Evolutionary conservation across 2,113 vertebrate genomes (phyloP), one percentile per base, ranked within the genome.

Genomic region (Progne subis): DNA sequence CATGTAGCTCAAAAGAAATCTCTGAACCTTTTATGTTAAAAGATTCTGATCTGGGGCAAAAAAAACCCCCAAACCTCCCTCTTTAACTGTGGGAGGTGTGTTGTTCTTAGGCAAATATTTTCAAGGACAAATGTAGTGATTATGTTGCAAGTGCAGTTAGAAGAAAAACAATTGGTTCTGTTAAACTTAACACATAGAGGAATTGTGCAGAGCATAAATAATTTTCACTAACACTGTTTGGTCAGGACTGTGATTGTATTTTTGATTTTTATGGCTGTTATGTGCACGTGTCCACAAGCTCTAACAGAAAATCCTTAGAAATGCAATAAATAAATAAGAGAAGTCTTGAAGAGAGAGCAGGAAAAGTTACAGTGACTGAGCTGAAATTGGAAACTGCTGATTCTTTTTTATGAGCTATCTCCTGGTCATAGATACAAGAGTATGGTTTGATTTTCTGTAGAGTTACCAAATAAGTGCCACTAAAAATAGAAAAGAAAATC

Each of bases 151-250:
- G 31, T 89, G 80, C 68, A 61, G 84, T 43, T 87, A 63, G 86
- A 84, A 82, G 63, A 68, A 86, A 95, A 95, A 81, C 56, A 92
- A 64, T 77, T 94, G 84, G 61, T 94, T 86, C 92, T 82, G 56
- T 94, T 96, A 90, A 92, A 85, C 78, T 86, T 95, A 91, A 89
- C 24, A 9, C 87, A 72, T 74, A 82, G 72, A 96, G 71, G 68
- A 39, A 84, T 88, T 65, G 56, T 59, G n/a, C 50, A 91, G 83
- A 94, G 78, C 43, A 65, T 65, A 93, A 79, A 81, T 90, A 84
- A 93, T 86, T 96, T 92, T 95, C 92, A 90, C 95, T 97, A 78
- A 91, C 90, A 88, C 90, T 60, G 59, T 95, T 97, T 96, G 93
- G 57, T 74, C 75, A 70, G 85, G 47, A 34, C 37, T 53, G 74